These are phyloP conservation scores for Sigmodon hispidus DNA, from an alignment of 2,113 vertebrate species.

Conservation along the genomic window DNA sequence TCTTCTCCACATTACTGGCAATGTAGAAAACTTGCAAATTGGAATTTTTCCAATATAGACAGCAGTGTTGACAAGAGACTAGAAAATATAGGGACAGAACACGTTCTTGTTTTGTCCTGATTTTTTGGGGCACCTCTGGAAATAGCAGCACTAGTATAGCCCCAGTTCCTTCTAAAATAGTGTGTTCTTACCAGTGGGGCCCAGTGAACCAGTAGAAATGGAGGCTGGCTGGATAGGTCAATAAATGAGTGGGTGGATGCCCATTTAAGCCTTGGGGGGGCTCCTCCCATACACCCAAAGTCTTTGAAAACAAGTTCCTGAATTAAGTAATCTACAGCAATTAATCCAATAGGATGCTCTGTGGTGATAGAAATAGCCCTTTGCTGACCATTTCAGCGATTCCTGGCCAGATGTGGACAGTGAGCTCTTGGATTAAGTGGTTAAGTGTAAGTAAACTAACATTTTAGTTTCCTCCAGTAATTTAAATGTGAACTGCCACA, in stretches of 20 bases:
- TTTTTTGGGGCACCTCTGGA: background rate
- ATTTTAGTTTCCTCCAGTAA: conserved; percentile 39
- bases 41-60: background rate
- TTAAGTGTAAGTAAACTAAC: background rate
- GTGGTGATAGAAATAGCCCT: background rate
- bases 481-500: conserved; percentile 21
- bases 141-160: background rate
- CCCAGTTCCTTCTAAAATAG: background rate
- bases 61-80: background rate
- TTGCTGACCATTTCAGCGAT: background rate
- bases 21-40: conserved; percentile 1
- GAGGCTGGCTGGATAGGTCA: background rate
- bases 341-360: background rate
- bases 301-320: conserved; percentile 25
- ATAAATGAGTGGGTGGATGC: background rate
- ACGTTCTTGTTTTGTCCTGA: background rate
- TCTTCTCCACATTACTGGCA: background rate
- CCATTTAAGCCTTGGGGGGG: background rate
- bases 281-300: background rate
- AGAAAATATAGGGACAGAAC: background rate
- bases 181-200: background rate
- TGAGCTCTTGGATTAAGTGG: conserved; percentile 19
- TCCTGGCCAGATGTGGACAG: background rate
- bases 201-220: background rate
- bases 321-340: background rate